Evolutionary conservation across 2,888 invertebrate species (phyloP).

Genomic region (Phyllotreta striolata): DNA sequence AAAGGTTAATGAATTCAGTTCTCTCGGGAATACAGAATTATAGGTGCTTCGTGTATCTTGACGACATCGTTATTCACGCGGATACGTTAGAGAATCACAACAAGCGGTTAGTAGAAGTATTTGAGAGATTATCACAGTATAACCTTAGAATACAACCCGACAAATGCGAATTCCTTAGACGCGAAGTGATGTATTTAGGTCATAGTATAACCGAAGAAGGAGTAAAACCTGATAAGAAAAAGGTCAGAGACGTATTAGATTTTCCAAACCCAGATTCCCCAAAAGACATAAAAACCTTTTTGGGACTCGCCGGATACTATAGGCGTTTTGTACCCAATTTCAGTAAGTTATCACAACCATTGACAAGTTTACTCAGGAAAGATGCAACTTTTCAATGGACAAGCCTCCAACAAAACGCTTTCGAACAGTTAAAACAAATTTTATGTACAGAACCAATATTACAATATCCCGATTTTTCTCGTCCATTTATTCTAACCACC

Average conservation of each 20-base stretch:
- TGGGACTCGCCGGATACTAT: conserved; percentile 43
- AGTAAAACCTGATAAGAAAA: conserved; percentile 33
- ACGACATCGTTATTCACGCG: conserved; percentile 52
- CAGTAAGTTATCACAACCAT: too few relatives aligned
- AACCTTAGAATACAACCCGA: conserved; percentile 41
- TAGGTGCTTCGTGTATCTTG: conserved; percentile 53
- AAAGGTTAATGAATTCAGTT: conserved; percentile 41
- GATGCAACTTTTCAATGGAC: too few relatives aligned
- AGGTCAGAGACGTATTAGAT: conserved; percentile 33
- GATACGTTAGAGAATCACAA: conserved; percentile 46
- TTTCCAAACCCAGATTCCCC: conserved; percentile 29
- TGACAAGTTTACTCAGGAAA: too few relatives aligned
- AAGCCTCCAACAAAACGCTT: too few relatives aligned
- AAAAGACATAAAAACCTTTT: conserved; percentile 41
- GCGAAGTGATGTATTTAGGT: conserved; percentile 41
- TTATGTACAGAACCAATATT: too few relatives aligned
- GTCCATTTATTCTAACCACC: conserved; percentile 50
- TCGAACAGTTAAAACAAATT: too few relatives aligned
- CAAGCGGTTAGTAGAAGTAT: conserved; percentile 39
- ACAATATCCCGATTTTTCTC: conserved; percentile 8
- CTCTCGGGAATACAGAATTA: conserved; percentile 47
- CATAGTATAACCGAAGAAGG: conserved; percentile 37
- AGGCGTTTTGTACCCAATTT: conserved; percentile 1
- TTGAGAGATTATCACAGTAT: conserved; percentile 35
- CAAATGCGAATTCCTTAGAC: conserved; percentile 38